Evolutionary conservation across 2,113 vertebrate genomes (phyloP).

Genomic region (Bucco capensis): DNA sequence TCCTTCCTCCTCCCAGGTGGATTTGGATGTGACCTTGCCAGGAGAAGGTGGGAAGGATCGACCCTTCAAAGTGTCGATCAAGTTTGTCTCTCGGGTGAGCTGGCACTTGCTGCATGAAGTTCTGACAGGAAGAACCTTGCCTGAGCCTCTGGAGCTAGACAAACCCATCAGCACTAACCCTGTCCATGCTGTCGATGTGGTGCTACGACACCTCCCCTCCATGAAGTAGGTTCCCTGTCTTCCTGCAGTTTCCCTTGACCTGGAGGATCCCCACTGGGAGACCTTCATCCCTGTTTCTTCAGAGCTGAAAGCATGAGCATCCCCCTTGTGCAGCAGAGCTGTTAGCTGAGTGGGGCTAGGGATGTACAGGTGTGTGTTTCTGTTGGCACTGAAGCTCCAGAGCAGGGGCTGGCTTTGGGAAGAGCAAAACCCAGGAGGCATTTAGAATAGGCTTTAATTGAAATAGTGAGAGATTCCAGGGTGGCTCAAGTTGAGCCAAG

Average conservation of each 20-base stretch:
- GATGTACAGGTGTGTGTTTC: background rate
- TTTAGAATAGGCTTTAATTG: background rate
- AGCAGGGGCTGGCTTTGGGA: background rate
- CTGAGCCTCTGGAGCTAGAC: conserved; percentile 97
- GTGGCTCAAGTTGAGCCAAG: background rate
- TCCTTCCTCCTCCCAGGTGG: conserved; percentile 79
- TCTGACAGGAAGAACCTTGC: conserved; percentile 93
- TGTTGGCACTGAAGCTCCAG: background rate
- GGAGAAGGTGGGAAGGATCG: conserved; percentile 98
- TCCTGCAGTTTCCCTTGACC: conserved; percentile 38
- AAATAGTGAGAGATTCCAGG: background rate
- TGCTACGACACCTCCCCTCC: conserved; percentile 96
- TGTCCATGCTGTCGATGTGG: conserved; percentile 97
- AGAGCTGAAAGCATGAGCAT: background rate
- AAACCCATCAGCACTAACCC: conserved; percentile 99
- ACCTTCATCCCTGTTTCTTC: conserved; percentile 12
- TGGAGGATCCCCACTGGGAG: background rate
- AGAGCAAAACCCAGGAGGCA: background rate
- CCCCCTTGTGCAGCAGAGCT: background rate
- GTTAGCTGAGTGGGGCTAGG: background rate
- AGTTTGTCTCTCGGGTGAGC: conserved; percentile 98
- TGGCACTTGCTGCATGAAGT: conserved; percentile 99
- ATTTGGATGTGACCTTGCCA: conserved; percentile 98
- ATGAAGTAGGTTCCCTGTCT: conserved; percentile 90
- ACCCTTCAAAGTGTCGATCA: conserved; percentile 96